Conservation (phyloP, 2,888 invertebrate species). For the Mylabris sibirica region DNA sequence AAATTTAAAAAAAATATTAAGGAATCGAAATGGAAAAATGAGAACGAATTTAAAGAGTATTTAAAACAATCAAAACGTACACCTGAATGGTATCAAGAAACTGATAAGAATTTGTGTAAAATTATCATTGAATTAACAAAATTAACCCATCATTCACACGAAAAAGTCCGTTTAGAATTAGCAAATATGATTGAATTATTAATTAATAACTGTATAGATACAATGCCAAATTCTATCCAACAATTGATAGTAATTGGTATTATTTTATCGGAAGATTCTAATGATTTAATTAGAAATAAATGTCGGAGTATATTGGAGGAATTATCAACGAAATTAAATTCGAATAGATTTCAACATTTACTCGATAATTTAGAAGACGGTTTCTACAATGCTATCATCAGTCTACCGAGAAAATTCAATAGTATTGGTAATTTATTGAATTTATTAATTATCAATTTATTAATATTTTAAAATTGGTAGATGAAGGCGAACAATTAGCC, state of each 20-base stretch:
- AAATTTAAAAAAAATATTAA: slow-evolving; percentile 11
- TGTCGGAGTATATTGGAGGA: slow-evolving; percentile 57
- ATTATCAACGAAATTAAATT: slow-evolving; percentile 60
- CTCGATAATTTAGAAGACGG: slow-evolving; percentile 68
- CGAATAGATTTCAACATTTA: slow-evolving; percentile 57
- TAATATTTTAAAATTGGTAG: slow-evolving; percentile 55
- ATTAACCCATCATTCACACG: slow-evolving; percentile 69
- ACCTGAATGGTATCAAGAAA: slow-evolving; percentile 67
- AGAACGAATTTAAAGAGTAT: slow-evolving; percentile 56
- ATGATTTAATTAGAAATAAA: slow-evolving; percentile 62
- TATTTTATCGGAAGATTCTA: slow-evolving; percentile 72
- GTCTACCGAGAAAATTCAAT: slow-evolving; percentile 73
- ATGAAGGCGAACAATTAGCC: slow-evolving; percentile 68
- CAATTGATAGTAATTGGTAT: slow-evolving; percentile 73
- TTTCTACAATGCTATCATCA: slow-evolving; percentile 67
- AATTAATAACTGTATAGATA: slow-evolving; percentile 69
- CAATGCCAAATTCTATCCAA: slow-evolving; percentile 69
- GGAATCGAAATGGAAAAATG: slow-evolving; percentile 45
- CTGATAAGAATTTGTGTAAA: slow-evolving; percentile 65
- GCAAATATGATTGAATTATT: slow-evolving; percentile 67
- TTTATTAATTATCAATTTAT: background rate
- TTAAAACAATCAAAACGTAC: slow-evolving; percentile 60
- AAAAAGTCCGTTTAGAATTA: slow-evolving; percentile 70
- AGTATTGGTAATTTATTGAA: slow-evolving; percentile 62
- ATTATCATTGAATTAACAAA: slow-evolving; percentile 64